These are phyloP conservation scores for Centropus bengalensis DNA, from an alignment of 2,113 vertebrate genomes.

Conservation along the genomic window DNA sequence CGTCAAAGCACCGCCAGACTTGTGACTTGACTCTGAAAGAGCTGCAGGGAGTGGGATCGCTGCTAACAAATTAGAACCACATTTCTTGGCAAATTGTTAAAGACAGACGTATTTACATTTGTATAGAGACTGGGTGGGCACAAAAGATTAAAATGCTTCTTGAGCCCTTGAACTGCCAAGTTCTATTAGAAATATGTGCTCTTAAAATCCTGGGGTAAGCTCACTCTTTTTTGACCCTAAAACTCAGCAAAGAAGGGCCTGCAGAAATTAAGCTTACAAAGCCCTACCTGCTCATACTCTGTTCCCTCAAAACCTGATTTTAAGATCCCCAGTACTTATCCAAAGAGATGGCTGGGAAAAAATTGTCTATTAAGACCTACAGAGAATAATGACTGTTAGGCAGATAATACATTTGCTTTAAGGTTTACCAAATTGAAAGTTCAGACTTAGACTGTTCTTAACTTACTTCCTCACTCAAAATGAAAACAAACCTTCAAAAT, in stretches of 20 bases:
- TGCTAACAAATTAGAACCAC: conserved; percentile 81
- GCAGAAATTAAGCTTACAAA: neutral
- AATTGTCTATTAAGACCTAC: neutral
- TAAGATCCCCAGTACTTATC: neutral
- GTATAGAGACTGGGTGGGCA: conserved; percentile 81
- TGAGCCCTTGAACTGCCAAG: conserved; percentile 77
- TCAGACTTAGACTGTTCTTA: neutral
- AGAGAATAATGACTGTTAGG: neutral
- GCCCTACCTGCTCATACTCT: neutral
- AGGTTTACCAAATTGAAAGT: neutral
- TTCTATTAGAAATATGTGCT: conserved; percentile 70
- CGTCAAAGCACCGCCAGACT: conserved; percentile 61
- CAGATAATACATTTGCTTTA: neutral
- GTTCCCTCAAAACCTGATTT: neutral
- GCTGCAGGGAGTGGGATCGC: conserved; percentile 47
- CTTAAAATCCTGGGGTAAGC: conserved; percentile 61
- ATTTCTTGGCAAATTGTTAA: conserved; percentile 79
- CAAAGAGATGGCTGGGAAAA: neutral
- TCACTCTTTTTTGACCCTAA: conserved; percentile 41
- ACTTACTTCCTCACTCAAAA: neutral
- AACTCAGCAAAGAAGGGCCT: neutral
- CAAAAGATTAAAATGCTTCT: conserved; percentile 72
- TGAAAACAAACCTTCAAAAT: neutral
- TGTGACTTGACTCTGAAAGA: conserved; percentile 48
- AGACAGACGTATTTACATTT: conserved; percentile 80